A percentile compares a stretch with the other conserved stretches of the same genome.
phyloP scores from a whole-genome alignment of 2,888 invertebrate species.

The Sussaba pulchella region DNA sequence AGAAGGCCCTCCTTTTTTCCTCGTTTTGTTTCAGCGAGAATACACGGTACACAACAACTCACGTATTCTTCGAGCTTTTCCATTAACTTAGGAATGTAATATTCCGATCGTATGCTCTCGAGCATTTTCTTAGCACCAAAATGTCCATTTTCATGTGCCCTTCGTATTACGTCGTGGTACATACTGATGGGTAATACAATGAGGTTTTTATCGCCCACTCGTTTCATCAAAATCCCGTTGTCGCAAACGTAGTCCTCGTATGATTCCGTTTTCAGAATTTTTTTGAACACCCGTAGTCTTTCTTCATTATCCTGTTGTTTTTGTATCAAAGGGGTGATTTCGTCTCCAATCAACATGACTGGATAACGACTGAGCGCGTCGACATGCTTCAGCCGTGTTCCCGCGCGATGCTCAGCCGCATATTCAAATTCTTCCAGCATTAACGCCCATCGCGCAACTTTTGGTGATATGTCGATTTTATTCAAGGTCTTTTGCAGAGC shows the following conservation, averaged over 20 bases:
- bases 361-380: constrained; percentile 71
- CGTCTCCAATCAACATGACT: not conserved
- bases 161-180: constrained; percentile 52
- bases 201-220: constrained; percentile 16
- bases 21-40: constrained; percentile 58
- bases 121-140: constrained; percentile 58
- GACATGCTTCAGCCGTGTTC: constrained; percentile 67
- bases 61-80: constrained; percentile 55
- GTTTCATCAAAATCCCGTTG: constrained; percentile 34
- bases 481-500: constrained; percentile 54
- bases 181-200: constrained; percentile 51
- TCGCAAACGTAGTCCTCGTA: constrained; percentile 59
- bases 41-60: constrained; percentile 56
- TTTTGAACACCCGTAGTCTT: constrained; percentile 46
- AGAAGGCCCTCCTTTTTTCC: constrained; percentile 20
- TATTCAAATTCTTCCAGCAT: constrained; percentile 67
- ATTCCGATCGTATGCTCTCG: constrained; percentile 44
- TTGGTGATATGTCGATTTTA: constrained; percentile 62
- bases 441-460: constrained; percentile 68
- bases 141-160: constrained; percentile 57
- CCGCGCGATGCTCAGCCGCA: constrained; percentile 68
- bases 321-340: not conserved
- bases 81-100: constrained; percentile 56
- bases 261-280: constrained; percentile 40
- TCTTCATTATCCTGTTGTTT: constrained; percentile 1